Base-by-base conservation (phyloP, 2,888 invertebrate species). In the Volucella inanis region DNA sequence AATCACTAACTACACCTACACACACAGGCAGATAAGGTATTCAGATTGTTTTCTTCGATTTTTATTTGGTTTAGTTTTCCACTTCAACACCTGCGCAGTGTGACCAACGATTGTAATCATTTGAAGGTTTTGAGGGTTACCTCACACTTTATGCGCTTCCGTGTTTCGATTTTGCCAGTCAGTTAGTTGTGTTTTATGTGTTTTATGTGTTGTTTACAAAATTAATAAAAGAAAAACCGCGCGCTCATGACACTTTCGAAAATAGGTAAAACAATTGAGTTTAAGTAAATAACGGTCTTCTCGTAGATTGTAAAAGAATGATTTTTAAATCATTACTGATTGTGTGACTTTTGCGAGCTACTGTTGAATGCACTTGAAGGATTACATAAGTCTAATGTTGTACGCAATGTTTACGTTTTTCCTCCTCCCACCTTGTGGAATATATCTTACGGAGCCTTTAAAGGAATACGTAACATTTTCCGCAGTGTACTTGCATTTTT, bases 121-220 rank as follows among this genome's bases (percentile, higher is more conserved):
- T 57, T 59, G 62, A 71, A 75, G 79, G 75, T 75, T 79, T 65
- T 67, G 75, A 75, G 75, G 71, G 75, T 79, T 75, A 79, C 79
- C 84, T 71, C 79, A 71, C 65, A 75, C 79, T 55, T 71, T 55
- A 71, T 75, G 70, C 59, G 75, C 70, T 78, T 68, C 68, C 78
- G 64, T 65, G 71, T 50, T 71, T 50, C 64, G 71, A 59, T 65
- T 31, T 75, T 52, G 59, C 59, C 54, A 62, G 74, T 84, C 71
- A 79, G 84, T 84, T 84, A 79, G 84, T 84, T 84, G 84, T 71
- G 79, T 61, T 79, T 84, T 76, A 76, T 84, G 75, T 84, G 70
- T 71, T 79, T 84, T 76, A 79, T 84, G 75, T 84, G 70, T 84
- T 84, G 79, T 84, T 84, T 84, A 84, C 84, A 84, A 84, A 84